Conservation (phyloP, 2,113 vertebrate species). For the Ophiodon elongatus region DNA sequence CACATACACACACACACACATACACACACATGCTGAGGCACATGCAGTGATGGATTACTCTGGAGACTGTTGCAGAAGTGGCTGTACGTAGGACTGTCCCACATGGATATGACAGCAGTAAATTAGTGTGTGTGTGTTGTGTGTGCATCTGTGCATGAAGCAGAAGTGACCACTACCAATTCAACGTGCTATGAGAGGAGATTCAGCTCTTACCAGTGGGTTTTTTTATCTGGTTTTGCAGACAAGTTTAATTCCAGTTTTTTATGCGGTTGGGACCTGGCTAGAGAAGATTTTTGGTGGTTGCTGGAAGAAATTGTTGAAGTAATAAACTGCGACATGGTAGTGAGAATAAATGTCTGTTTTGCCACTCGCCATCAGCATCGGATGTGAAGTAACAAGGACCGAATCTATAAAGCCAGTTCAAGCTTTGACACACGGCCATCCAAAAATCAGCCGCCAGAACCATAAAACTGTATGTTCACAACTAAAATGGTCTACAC, state of each 20-base stretch:
- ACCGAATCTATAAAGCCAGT: constrained; percentile 11
- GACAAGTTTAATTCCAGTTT: constrained; percentile 12
- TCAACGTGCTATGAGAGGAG: constrained; percentile 9
- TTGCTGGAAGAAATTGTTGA: constrained; percentile 31
- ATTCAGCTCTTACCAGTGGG: not conserved
- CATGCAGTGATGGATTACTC: constrained; percentile 73
- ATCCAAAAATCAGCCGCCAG: constrained; percentile 12
- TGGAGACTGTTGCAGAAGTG: constrained; percentile 65
- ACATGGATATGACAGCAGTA: constrained; percentile 66
- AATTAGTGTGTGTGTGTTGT: constrained; percentile 49
- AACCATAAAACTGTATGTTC: constrained; percentile 1
- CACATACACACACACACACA: constrained; percentile 21
- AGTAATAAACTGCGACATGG: constrained; percentile 38
- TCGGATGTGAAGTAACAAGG: constrained; percentile 29
- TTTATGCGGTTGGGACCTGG: not conserved
- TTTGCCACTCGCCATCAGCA: constrained; percentile 27
- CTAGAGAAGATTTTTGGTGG: constrained; percentile 2
- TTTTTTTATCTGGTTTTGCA: constrained; percentile 30
- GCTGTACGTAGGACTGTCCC: constrained; percentile 59
- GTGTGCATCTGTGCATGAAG: constrained; percentile 15
- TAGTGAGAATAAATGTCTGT: constrained; percentile 38
- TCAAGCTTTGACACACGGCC: constrained; percentile 6
- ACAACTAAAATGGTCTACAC: not conserved
- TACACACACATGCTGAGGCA: constrained; percentile 40
- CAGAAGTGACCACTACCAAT: constrained; percentile 47